Evolutionary conservation across 2,113 vertebrate species (phyloP).

Genomic region (Tyrannus savana): DNA sequence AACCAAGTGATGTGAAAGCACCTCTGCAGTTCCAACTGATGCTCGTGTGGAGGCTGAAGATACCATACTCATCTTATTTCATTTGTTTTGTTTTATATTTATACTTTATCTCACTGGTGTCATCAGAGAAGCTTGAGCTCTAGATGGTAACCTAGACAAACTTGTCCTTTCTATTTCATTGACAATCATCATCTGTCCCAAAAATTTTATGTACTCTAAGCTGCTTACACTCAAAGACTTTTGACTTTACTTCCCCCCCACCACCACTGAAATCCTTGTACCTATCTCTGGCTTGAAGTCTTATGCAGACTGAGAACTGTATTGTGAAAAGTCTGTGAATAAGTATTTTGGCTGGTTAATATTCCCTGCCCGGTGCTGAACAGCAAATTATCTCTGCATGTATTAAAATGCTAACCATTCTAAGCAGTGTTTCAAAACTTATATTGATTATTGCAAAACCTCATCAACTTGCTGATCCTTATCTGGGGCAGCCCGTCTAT

Average conservation of each 20-base stretch:
- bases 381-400: neutral
- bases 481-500: neutral
- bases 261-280: neutral
- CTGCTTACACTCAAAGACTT: neutral
- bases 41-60: neutral
- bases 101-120: accelerated
- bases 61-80: neutral
- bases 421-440: neutral
- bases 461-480: neutral
- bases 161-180: neutral
- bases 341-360: neutral
- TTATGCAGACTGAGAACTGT: neutral
- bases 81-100: neutral
- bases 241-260: neutral
- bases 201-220: neutral
- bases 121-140: neutral
- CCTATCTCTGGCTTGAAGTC: neutral
- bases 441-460: neutral
- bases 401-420: neutral
- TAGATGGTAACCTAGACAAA: neutral
- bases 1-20: neutral
- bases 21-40: neutral
- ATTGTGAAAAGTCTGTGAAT: neutral
- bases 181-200: neutral
- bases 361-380: neutral